A percentile compares a stretch with the other conserved stretches of the same genome.
phyloP scores from a whole-genome alignment of 2,888 invertebrate species.

The Biston stratarius region DNA sequence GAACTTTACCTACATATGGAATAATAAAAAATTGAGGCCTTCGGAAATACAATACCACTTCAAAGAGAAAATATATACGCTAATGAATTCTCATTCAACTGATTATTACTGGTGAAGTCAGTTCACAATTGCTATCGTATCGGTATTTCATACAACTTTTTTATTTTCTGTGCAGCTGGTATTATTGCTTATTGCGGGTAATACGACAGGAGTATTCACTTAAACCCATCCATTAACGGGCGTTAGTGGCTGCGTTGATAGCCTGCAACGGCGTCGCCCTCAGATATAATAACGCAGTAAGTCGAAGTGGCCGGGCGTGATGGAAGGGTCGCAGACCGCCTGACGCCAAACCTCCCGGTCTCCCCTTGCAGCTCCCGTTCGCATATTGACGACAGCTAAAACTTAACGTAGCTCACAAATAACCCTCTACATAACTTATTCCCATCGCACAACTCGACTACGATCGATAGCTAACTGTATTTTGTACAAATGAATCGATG shows the following conservation, averaged over 20 bases:
- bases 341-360: slow-evolving; percentile 61
- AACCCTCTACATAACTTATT: slow-evolving; percentile 53
- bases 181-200: slow-evolving; percentile 33
- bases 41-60: too few species aligned
- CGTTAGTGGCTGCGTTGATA: slow-evolving; percentile 30
- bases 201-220: slow-evolving; percentile 39
- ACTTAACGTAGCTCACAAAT: slow-evolving; percentile 52
- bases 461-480: slow-evolving; percentile 40
- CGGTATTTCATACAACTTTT: slow-evolving; percentile 6
- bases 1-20: too few species aligned
- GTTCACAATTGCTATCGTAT: background rate
- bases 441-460: slow-evolving; percentile 39
- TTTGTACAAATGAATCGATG: slow-evolving; percentile 36
- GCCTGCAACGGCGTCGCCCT: slow-evolving; percentile 19
- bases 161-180: slow-evolving; percentile 19
- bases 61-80: too few species aligned
- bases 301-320: slow-evolving; percentile 50
- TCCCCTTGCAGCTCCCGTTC: slow-evolving; percentile 49
- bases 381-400: slow-evolving; percentile 66
- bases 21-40: too few species aligned
- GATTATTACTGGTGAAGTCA: background rate
- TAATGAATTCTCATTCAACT: background rate
- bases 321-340: slow-evolving; percentile 67
- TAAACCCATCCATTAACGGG: slow-evolving; percentile 30
- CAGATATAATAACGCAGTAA: slow-evolving; percentile 46